Percentiles rank a stretch among this genome's conserved stretches.
Evolutionary conservation across 2,113 vertebrate genomes (phyloP).

Genomic region (Bothrops jararaca): DNA sequence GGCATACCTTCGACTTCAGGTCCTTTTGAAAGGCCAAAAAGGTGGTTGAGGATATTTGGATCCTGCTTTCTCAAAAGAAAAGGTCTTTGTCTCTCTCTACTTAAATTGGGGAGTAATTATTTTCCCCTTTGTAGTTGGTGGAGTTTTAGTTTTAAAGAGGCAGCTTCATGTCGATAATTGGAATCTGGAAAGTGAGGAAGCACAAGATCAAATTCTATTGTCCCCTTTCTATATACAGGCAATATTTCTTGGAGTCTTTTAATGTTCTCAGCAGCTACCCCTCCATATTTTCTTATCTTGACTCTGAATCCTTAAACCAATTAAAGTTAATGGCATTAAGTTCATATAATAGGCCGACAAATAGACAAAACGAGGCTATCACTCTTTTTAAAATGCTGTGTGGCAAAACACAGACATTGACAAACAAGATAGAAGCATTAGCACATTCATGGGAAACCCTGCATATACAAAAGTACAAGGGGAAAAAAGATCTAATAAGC

Average conservation of each 20-base stretch:
- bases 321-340: background rate
- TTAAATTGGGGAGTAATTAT: no score
- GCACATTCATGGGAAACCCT: background rate
- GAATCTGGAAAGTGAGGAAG: background rate
- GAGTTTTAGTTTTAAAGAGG: background rate
- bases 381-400: background rate
- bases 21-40: no score
- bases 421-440: background rate
- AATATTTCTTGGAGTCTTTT: background rate
- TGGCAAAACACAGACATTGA: background rate
- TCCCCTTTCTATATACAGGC: background rate
- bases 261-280: background rate
- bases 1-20: no score
- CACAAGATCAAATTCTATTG: background rate
- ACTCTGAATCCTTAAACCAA: background rate
- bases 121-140: background rate
- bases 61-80: background rate
- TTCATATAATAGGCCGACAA: background rate
- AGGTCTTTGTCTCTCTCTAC: background rate
- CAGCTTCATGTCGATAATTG: background rate
- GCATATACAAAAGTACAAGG: background rate
- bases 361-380: background rate
- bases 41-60: background rate
- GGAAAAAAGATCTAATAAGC: background rate
- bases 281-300: background rate